A percentile compares a stretch with the other conserved stretches of the same genome.
These are phyloP conservation scores for Nomada goodeniana DNA, from an alignment of 2,888 invertebrate genomes.

Conservation along the genomic window DNA sequence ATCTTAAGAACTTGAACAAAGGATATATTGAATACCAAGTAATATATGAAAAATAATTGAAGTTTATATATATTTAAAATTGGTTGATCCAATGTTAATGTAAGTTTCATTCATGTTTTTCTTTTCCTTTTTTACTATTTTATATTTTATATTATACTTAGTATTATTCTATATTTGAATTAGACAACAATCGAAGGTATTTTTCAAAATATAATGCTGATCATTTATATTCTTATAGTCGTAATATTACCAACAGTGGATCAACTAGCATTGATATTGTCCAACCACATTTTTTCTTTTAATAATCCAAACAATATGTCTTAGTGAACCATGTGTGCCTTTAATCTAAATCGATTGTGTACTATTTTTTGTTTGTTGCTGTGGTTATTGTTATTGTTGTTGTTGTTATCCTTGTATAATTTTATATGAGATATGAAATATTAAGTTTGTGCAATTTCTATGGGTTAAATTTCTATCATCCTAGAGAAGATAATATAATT, in stretches of 20 bases:
- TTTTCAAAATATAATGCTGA: slow-evolving; percentile 31
- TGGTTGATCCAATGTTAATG: slow-evolving; percentile 60
- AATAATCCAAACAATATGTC: slow-evolving; percentile 59
- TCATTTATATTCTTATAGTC: slow-evolving; percentile 46
- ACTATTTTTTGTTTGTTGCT: slow-evolving; percentile 18
- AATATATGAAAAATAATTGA: slow-evolving; percentile 50
- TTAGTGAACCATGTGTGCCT: slow-evolving; percentile 71
- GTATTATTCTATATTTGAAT: slow-evolving; percentile 10
- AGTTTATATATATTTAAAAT: slow-evolving; percentile 52
- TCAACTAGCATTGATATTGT: slow-evolving; percentile 62
- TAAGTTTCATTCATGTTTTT: slow-evolving; percentile 47
- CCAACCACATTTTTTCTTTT: slow-evolving; percentile 44
- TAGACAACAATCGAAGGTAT: slow-evolving; percentile 7
- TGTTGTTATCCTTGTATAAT: slow-evolving; percentile 29
- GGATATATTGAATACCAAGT: slow-evolving; percentile 59
- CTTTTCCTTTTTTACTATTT: slow-evolving; percentile 20
- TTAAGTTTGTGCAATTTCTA: slow-evolving; percentile 21
- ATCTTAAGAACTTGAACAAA: slow-evolving; percentile 65
- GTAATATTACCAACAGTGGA: slow-evolving; percentile 44
- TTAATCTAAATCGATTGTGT: slow-evolving; percentile 62
- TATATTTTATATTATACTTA: no score
- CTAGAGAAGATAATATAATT: background rate
- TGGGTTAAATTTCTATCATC: slow-evolving; percentile 4
- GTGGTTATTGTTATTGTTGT: no score
- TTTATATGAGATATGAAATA: slow-evolving; percentile 22